Conservation (phyloP, 2,888 invertebrate genomes). For the Pseudoips prasinana region DNA sequence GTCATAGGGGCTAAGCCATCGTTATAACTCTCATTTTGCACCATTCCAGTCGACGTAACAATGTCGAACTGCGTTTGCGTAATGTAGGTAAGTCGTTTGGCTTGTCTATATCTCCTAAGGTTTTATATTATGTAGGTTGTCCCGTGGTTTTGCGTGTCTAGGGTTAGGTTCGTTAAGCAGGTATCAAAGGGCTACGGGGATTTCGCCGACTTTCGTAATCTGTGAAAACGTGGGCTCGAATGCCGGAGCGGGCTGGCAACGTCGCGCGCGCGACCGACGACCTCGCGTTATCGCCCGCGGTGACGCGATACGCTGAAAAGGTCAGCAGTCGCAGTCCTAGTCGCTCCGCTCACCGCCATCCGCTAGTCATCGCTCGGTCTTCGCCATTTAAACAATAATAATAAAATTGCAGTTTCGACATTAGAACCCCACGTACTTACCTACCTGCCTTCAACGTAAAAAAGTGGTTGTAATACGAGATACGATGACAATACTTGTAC, state of each 20-base stretch:
- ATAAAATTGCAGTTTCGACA: conserved; percentile 66
- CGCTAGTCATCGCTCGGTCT: conserved; percentile 51
- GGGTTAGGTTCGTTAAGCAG: conserved; percentile 42
- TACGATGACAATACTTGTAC: background rate
- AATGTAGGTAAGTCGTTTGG: conserved; percentile 16
- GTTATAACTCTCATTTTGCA: conserved; percentile 44
- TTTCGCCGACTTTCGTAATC: conserved; percentile 68
- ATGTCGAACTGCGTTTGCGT: conserved; percentile 20
- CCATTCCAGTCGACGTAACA: conserved; percentile 31
- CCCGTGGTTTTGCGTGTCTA: conserved; percentile 42
- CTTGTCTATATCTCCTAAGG: conserved; percentile 8
- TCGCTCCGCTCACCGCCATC: conserved; percentile 55
- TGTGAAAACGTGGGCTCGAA: conserved; percentile 58
- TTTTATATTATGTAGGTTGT: conserved; percentile 33
- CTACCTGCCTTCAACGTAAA: conserved; percentile 58
- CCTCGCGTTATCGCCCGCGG: conserved; percentile 75
- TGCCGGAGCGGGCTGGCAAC: conserved; percentile 70
- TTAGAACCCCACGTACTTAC: conserved; percentile 56
- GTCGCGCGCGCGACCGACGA: conserved; percentile 72
- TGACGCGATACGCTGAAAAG: conserved; percentile 72
- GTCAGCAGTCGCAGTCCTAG: conserved; percentile 58
- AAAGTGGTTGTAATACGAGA: conserved; percentile 42
- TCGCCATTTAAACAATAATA: conserved; percentile 70
- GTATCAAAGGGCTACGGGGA: conserved; percentile 60
- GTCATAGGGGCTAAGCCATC: conserved; percentile 37